These are phyloP conservation scores for Vimba vimba DNA, from an alignment of 2,113 vertebrate genomes.

Conservation along the genomic window DNA sequence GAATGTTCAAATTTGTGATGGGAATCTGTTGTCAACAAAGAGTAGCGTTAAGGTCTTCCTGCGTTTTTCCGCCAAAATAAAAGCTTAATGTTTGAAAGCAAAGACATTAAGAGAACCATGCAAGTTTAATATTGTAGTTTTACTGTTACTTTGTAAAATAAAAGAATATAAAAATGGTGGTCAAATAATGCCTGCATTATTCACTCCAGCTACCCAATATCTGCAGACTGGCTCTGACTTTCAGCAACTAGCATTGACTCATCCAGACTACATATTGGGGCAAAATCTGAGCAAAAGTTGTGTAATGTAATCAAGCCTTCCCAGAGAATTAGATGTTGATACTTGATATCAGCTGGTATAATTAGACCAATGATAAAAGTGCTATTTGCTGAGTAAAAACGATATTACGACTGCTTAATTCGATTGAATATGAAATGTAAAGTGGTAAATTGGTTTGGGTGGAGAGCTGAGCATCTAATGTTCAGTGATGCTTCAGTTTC, in stretches of 20 bases:
- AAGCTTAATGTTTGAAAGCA: too few relatives aligned
- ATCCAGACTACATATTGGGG: not conserved
- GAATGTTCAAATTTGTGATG: too few relatives aligned
- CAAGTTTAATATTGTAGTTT: too few relatives aligned
- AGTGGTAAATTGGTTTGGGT: not conserved
- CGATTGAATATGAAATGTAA: not conserved
- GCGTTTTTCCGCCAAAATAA: too few relatives aligned
- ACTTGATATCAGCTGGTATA: not conserved
- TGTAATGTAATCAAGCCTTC: not conserved
- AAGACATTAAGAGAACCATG: too few relatives aligned
- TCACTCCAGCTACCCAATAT: too few relatives aligned
- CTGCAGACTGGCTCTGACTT: too few relatives aligned
- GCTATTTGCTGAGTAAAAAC: not conserved
- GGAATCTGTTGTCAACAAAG: too few relatives aligned
- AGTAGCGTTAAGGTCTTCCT: too few relatives aligned
- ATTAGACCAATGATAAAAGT: not conserved
- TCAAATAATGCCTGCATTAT: too few relatives aligned
- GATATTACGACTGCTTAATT: not conserved
- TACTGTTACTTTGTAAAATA: too few relatives aligned
- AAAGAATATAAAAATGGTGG: too few relatives aligned
- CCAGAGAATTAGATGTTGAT: not conserved
- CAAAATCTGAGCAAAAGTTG: not conserved
- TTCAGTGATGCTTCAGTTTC: not conserved
- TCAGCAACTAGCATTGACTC: not conserved
- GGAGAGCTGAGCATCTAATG: slow-evolving; percentile 1